A percentile compares a stretch with the other conserved stretches of the same genome.
Conservation (phyloP, 2,888 invertebrate genomes). For the Ecdyonurus torrentis region DNA sequence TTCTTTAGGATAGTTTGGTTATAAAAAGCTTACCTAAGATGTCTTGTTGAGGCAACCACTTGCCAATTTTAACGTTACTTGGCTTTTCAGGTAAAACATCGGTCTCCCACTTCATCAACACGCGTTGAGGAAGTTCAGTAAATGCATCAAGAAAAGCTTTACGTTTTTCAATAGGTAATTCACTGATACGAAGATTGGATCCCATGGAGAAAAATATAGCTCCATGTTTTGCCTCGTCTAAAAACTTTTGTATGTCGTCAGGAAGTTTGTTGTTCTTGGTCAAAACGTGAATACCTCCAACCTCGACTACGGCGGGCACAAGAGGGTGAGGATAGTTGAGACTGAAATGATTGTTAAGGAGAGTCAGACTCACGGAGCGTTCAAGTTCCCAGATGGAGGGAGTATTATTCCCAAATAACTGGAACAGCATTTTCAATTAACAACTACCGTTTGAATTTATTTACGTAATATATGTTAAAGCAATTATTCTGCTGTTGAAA, state of each 20-base stretch:
- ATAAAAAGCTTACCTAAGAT: background rate
- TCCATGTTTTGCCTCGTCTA: slow-evolving; percentile 32
- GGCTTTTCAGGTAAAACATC: slow-evolving; percentile 24
- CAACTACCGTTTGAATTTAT: no score
- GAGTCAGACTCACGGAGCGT: slow-evolving; percentile 26
- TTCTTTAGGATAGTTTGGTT: slow-evolving; percentile 3
- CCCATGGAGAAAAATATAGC: slow-evolving; percentile 42
- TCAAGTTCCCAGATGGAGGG: slow-evolving; percentile 27
- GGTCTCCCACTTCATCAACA: slow-evolving; percentile 37
- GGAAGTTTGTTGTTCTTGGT: background rate
- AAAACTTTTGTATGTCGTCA: slow-evolving; percentile 25
- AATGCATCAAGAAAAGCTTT: slow-evolving; percentile 33
- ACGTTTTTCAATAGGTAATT: slow-evolving; percentile 34
- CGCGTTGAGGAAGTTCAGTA: slow-evolving; percentile 32
- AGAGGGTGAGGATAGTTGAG: slow-evolving; percentile 22
- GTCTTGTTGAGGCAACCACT: slow-evolving; percentile 9
- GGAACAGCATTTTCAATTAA: no score
- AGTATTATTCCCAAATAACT: slow-evolving; percentile 13
- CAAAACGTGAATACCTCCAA: slow-evolving; percentile 28
- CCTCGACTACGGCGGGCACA: slow-evolving; percentile 25
- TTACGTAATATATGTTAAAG: no score
- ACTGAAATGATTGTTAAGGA: slow-evolving; percentile 25
- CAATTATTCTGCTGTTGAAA: no score
- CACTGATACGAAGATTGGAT: slow-evolving; percentile 29
- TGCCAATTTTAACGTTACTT: slow-evolving; percentile 4